A percentile compares a stretch with the other conserved stretches of the same genome.
phyloP scores from a whole-genome alignment of 2,888 invertebrate species.

The Lasioglossum marginatum region DNA sequence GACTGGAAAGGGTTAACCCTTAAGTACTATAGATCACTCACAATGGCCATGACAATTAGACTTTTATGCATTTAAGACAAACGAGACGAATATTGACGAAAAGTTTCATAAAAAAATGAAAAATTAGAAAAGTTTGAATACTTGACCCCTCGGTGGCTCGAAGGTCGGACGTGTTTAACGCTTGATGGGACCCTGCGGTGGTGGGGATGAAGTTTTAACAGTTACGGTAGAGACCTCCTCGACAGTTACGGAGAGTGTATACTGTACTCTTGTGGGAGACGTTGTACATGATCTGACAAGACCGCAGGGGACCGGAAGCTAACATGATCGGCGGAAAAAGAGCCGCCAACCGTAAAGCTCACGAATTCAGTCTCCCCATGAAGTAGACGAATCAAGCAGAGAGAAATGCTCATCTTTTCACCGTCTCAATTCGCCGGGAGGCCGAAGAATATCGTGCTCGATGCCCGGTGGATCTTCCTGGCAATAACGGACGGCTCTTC shows the following conservation, averaged over 20 bases:
- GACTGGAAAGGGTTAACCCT: no score
- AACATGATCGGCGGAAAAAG: neutral
- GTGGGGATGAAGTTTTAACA: neutral
- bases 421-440: neutral
- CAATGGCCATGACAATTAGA: no score
- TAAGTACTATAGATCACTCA: no score
- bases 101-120: no score
- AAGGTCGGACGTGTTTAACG: no score
- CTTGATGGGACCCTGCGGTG: no score
- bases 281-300: neutral
- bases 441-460: slow-evolving; percentile 26
- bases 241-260: no score
- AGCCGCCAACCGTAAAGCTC: no score
- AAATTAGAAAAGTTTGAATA: no score
- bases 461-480: slow-evolving; percentile 48
- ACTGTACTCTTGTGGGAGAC: neutral
- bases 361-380: neutral
- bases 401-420: neutral
- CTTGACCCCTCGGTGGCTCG: no score
- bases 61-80: no score
- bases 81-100: no score
- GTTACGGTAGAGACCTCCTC: neutral
- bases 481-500: slow-evolving; percentile 49
- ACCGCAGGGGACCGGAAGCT: neutral
- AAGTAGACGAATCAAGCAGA: neutral